Evolutionary conservation across 1,140 invertebrate genomes (phyloP).

Genomic region (Mesaphorura yosii): DNA sequence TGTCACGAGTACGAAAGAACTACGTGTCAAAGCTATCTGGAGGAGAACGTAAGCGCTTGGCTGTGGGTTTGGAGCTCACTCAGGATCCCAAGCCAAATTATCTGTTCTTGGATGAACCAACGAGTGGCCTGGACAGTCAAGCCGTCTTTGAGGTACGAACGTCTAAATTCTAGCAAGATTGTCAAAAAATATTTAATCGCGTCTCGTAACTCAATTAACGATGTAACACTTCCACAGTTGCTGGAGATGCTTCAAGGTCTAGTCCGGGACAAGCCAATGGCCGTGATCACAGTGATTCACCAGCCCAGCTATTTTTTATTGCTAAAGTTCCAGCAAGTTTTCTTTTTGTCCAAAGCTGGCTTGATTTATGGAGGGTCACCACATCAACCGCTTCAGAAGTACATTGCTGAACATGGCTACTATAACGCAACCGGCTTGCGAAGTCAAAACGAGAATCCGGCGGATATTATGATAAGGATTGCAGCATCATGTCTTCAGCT

Average conservation of each 20-base stretch:
- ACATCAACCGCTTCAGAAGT: background rate
- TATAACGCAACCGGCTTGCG: background rate
- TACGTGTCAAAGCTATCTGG: slow-evolving; percentile 2
- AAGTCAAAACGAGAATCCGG: slow-evolving; percentile 1
- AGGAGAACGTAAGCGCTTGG: slow-evolving; percentile 12
- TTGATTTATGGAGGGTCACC: background rate
- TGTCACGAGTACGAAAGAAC: background rate
- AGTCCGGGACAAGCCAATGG: background rate
- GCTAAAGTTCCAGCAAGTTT: background rate
- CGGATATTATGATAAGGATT: slow-evolving; percentile 6
- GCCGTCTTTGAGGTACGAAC: too few species aligned
- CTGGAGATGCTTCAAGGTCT: too few species aligned
- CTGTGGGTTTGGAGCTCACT: slow-evolving; percentile 9
- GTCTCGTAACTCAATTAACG: too few species aligned
- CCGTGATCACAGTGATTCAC: background rate
- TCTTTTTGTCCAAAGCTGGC: slow-evolving; percentile 3
- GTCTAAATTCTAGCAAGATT: too few species aligned
- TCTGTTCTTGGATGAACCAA: slow-evolving; percentile 10
- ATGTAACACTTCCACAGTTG: too few species aligned
- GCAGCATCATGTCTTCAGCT: slow-evolving; percentile 5
- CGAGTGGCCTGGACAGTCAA: slow-evolving; percentile 12
- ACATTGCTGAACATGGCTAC: background rate
- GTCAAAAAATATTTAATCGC: too few species aligned
- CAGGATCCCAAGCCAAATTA: slow-evolving; percentile 4
- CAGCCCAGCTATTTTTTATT: slow-evolving; percentile 14